Conservation (phyloP, 1,140 invertebrate genomes). For the Trichonephila clavata region DNA sequence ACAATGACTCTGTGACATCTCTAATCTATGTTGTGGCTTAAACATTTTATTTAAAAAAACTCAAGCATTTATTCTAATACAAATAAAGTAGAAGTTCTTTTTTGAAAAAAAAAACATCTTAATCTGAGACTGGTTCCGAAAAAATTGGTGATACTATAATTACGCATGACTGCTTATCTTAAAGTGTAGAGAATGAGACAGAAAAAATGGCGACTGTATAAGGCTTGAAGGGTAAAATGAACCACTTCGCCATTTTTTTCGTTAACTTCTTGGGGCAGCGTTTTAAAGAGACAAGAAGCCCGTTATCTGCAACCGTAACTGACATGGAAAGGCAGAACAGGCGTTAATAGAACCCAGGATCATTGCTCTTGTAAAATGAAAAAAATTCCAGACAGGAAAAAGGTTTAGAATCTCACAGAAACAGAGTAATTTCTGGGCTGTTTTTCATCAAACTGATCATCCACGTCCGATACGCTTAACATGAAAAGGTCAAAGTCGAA, state of each 20-base stretch:
- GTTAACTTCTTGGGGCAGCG: not conserved
- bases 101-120: not conserved
- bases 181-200: not conserved
- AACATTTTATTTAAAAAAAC: too few relatives aligned
- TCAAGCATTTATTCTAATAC: too few relatives aligned
- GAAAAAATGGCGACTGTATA: not conserved
- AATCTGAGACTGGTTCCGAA: not conserved
- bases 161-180: not conserved
- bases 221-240: not conserved
- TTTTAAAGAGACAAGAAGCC: slow-evolving; percentile 5
- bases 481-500: slow-evolving; percentile 21
- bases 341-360: slow-evolving; percentile 26
- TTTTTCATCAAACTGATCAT: slow-evolving; percentile 38
- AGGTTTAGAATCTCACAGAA: slow-evolving; percentile 18
- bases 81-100: too few relatives aligned
- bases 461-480: slow-evolving; percentile 33
- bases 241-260: slow-evolving; percentile 3
- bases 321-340: not conserved
- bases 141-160: not conserved
- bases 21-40: too few relatives aligned
- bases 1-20: too few relatives aligned
- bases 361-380: not conserved
- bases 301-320: slow-evolving; percentile 40
- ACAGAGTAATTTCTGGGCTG: slow-evolving; percentile 19
- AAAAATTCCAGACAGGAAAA: slow-evolving; percentile 22